These are phyloP conservation scores for Tetraodon nigroviridis DNA, from an alignment of 2,113 vertebrate species.

Conservation along the genomic window DNA sequence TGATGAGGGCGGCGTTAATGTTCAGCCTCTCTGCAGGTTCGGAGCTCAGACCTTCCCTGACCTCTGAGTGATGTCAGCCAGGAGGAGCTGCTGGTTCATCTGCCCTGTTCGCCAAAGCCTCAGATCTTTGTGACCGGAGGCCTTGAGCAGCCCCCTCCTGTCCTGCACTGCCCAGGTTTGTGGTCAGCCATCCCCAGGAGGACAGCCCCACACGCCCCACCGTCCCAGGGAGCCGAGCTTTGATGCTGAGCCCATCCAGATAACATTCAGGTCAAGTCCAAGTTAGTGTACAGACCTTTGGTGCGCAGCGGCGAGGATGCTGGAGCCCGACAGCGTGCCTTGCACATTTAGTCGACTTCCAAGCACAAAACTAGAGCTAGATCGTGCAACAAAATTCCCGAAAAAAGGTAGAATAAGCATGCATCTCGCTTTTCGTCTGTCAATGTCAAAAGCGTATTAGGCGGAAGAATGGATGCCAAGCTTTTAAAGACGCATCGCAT, in stretches of 20 bases:
- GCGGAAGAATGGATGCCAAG: conserved; percentile 16
- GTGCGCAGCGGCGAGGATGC: conserved; percentile 42
- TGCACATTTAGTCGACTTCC: conserved; percentile 7
- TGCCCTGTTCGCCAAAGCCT: background rate
- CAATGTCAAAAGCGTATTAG: conserved; percentile 51
- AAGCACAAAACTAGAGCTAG: conserved; percentile 1
- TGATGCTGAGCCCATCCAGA: conserved; percentile 56
- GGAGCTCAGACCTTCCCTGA: conserved; percentile 18
- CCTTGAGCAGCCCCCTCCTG: too few relatives aligned
- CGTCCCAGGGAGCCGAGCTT: conserved; percentile 33
- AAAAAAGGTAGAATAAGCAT: conserved; percentile 48
- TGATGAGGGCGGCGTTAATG: background rate
- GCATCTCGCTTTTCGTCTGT: conserved; percentile 35
- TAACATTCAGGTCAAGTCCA: conserved; percentile 69
- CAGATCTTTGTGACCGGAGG: too few relatives aligned
- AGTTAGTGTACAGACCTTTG: conserved; percentile 50
- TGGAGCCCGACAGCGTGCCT: conserved; percentile 22
- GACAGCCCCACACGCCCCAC: conserved; percentile 26
- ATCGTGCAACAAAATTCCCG: conserved; percentile 13
- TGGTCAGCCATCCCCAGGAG: background rate
- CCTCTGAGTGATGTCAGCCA: background rate
- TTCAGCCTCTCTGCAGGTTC: background rate
- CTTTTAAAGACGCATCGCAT: conserved; percentile 25
- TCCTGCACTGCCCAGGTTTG: background rate
- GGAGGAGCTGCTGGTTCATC: background rate